Percentiles rank a stretch among this genome's conserved stretches.
phyloP scores from a whole-genome alignment of 2,797 vertebrate species.

The Oryzias sinensis region DNA sequence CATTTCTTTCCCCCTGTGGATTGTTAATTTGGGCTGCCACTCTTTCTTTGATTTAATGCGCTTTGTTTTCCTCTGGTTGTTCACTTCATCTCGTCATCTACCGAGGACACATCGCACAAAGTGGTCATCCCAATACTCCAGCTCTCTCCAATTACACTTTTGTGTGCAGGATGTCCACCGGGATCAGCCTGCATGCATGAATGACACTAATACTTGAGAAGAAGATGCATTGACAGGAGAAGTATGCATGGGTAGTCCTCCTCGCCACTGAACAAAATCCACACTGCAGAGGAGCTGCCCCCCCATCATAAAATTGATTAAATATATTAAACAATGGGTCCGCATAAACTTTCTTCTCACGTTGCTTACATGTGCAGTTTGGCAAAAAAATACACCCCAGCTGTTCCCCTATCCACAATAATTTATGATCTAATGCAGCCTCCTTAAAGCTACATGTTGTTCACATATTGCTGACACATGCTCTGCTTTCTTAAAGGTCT shows the following conservation, averaged over 20 bases:
- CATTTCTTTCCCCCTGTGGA: slow-evolving; percentile 48
- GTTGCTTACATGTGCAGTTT: neutral
- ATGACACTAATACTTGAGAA: slow-evolving; percentile 31
- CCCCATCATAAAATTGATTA: neutral
- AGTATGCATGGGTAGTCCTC: slow-evolving; percentile 23
- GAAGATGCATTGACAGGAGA: slow-evolving; percentile 24
- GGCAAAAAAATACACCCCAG: slow-evolving; percentile 11
- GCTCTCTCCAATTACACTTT: slow-evolving; percentile 54
- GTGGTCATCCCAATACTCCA: slow-evolving; percentile 40
- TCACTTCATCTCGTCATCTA: slow-evolving; percentile 26
- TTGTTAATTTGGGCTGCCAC: slow-evolving; percentile 49
- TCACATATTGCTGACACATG: slow-evolving; percentile 42
- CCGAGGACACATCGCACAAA: slow-evolving; percentile 32
- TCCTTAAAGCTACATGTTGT: slow-evolving; percentile 42
- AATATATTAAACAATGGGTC: neutral
- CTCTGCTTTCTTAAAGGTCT: slow-evolving; percentile 41
- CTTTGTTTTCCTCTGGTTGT: slow-evolving; percentile 32
- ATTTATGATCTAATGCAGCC: slow-evolving; percentile 5
- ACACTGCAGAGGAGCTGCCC: neutral
- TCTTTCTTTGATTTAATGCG: slow-evolving; percentile 44
- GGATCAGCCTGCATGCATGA: slow-evolving; percentile 33
- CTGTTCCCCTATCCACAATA: too few species aligned
- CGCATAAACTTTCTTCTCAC: slow-evolving; percentile 1
- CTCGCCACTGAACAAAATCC: slow-evolving; percentile 4
- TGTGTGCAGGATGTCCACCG: slow-evolving; percentile 29